These are phyloP conservation scores for Idaea dimidiata DNA, from an alignment of 2,888 invertebrate species.

Conservation along the genomic window DNA sequence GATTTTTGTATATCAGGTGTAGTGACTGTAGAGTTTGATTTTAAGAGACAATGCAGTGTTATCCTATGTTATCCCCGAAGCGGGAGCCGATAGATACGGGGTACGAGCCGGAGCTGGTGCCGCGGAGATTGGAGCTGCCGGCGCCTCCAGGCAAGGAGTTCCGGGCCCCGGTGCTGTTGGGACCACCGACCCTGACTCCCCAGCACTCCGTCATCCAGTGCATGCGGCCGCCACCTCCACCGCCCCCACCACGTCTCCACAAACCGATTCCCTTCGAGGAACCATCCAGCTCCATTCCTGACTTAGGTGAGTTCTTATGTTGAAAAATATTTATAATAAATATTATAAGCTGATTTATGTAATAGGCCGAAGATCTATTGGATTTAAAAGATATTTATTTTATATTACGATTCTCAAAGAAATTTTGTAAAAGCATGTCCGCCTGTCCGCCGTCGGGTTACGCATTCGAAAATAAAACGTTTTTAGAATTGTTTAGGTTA, in stretches of 20 bases:
- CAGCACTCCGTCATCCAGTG: slow-evolving; percentile 76
- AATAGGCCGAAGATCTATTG: too few species aligned
- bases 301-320: slow-evolving; percentile 88
- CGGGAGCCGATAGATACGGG: slow-evolving; percentile 63
- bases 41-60: slow-evolving; percentile 71
- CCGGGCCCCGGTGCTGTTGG: slow-evolving; percentile 68
- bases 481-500: background rate
- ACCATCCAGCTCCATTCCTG: slow-evolving; percentile 93
- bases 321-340: slow-evolving; percentile 4
- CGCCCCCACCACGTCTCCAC: slow-evolving; percentile 72
- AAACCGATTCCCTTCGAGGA: slow-evolving; percentile 85
- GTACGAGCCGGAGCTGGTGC: slow-evolving; percentile 64
- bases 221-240: slow-evolving; percentile 77
- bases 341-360: too few species aligned
- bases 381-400: too few species aligned
- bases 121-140: slow-evolving; percentile 67
- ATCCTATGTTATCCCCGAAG: slow-evolving; percentile 68
- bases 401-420: too few species aligned
- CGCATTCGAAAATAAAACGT: too few species aligned
- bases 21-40: slow-evolving; percentile 37
- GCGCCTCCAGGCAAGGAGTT: slow-evolving; percentile 76
- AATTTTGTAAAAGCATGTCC: too few species aligned
- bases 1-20: slow-evolving; percentile 14
- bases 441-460: too few species aligned
- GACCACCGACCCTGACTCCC: slow-evolving; percentile 54